Evolutionary conservation across 1,140 invertebrate genomes (phyloP).

Genomic region (Drosophila bocqueti): DNA sequence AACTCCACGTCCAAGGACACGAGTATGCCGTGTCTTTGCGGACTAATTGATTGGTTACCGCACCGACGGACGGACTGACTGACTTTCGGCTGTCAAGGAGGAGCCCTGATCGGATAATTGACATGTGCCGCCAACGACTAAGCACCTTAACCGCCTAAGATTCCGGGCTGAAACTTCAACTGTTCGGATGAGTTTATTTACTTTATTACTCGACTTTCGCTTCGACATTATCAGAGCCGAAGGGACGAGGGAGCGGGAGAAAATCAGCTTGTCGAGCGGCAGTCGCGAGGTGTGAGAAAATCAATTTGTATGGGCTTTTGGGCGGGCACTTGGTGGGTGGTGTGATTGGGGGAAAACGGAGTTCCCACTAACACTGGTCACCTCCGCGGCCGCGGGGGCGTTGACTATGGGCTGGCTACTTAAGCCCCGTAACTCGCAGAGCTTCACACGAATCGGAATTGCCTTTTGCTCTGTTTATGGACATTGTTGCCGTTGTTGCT

Average conservation of each 20-base stretch:
- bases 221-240: conserved; percentile 10
- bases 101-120: conserved; percentile 51
- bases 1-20: not conserved
- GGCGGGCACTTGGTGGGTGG: conserved; percentile 6
- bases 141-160: conserved; percentile 14
- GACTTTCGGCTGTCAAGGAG: conserved; percentile 20
- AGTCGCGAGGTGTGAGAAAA: conserved; percentile 63
- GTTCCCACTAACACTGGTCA: conserved; percentile 40
- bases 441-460: conserved; percentile 62
- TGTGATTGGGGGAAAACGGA: conserved; percentile 6
- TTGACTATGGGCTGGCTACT: conserved; percentile 46
- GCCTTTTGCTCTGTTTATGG: conserved; percentile 58
- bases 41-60: conserved; percentile 48
- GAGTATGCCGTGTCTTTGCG: not conserved
- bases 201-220: conserved; percentile 57
- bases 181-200: conserved; percentile 63
- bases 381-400: conserved; percentile 14
- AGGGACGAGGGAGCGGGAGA: not conserved
- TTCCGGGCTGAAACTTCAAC: conserved; percentile 31
- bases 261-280: conserved; percentile 6
- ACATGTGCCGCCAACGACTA: conserved; percentile 42
- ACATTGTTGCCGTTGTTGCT: conserved; percentile 44
- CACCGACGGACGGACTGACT: conserved; percentile 21
- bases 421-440: conserved; percentile 42
- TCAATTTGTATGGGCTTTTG: conserved; percentile 65